Evolutionary conservation across 2,888 invertebrate species (phyloP), one percentile per base, ranked within the genome.

Genomic region (Myopa testacea): DNA sequence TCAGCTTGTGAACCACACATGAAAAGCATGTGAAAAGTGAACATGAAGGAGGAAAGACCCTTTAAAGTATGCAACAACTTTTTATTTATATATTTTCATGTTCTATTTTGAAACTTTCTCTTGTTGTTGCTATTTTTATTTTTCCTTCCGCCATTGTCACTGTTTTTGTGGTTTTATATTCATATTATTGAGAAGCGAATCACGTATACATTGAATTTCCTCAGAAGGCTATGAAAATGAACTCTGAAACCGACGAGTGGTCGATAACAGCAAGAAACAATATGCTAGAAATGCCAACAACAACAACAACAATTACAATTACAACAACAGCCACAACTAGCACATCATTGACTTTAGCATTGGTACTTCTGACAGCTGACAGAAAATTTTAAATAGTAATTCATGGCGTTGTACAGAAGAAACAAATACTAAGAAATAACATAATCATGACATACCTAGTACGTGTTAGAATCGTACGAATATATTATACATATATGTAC

Each of bases 331-430:
- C 26, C 19, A 73, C 38, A 73, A 62, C 7, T 73, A 37, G 26
- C 45, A 40, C 62, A 38, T 73, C 73, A 73, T 63, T 73, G 73
- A 73, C 73, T 73, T 73, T 73, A 63, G 73, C 73, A 73, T 63
- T 73, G 73, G 73, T 45, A 65, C 34, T 40, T 50, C 52, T 55
- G 70, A 70, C 70, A 70, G 55, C 34, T 26, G 70, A 70, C 52
- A 55, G 52, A 37, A 55, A 55, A 67, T 67, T 55, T 6, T n/a
- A 55, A 34, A 37, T 55, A 7, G 55, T 34, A 16, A 70, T 70
- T 70, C 55, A 37, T 55, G 70, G 37, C 26, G 19, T 14, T 14
- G 63, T 63, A n/a, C n/a, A n/a, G n/a, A n/a, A n/a, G n/a, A n/a
- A n/a, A n/a, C n/a, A n/a, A n/a, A n/a, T n/a, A 63, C 26, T 63